Base-by-base conservation (phyloP, 2,888 invertebrate genomes). In the Omphaloscelis lunosa region DNA sequence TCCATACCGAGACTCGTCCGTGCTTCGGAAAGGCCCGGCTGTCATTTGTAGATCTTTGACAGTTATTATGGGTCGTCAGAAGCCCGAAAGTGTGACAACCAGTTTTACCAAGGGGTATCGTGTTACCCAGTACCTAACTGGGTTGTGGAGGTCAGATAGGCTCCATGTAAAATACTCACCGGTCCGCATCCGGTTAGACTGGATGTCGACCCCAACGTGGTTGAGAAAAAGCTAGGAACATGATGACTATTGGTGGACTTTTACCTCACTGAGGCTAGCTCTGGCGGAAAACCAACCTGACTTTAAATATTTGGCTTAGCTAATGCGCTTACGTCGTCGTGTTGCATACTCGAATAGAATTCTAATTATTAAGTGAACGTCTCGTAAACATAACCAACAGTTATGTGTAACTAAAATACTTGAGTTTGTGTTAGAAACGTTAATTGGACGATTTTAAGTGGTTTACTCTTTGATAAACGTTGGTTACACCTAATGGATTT, bases 301-400 rank as follows among this genome's bases (percentile, higher is more conserved):
- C 5, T 53, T 89, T 92, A 94, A 95, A 95, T 94, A 94, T 95
- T 95, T 92, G 90, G 89, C 80, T 91, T 89, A 87, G 85, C 90
- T 93, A 93, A 93, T 66, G 93, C 90, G 85, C 87, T 91, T 11
- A 39, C 79, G 83, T 45, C 79, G 83, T 41, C 73, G 56, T 70
- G 61, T 71, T 75, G 80, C 79, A 86, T 81, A 66, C 69, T 61
- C 27, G 27, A 65, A 69, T 61, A 70, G 67, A 75, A 81, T 76
- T 73, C 69, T 66, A 74, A 66, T 58, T 58, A 77, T 62, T 69
- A 82, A 77, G 66, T 66, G 73, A 71, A 79, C 68, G 63, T 69
- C 76, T 56, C 67, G 68, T 78, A 79, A 83, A 83, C 65, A 81
- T 83, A 78, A 76, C 76, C 65, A 23, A 70, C 72, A 58, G 62